Base-by-base conservation (phyloP, 2,797 vertebrate genomes). In the Hylomyscus alleni region DNA sequence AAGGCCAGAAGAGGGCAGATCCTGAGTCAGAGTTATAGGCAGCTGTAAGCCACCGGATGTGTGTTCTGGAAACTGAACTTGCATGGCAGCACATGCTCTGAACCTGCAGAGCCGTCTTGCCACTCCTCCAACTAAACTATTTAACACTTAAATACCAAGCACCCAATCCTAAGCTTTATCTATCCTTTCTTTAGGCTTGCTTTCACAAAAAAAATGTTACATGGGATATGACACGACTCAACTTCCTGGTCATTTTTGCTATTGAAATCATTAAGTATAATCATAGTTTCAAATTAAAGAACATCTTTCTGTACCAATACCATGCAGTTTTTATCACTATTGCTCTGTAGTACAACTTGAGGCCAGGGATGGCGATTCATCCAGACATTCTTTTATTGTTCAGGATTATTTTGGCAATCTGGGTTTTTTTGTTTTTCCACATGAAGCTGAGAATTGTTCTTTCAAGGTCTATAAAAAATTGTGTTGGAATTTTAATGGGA, bases 141-240 rank as follows among this genome's bases (percentile, higher is more conserved):
- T 82, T 31, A 22, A 96, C 94, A 60, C 89, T 91, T 93, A 89
- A 91, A 92, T 52, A 93, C 67, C 1, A 69, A 87, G 85, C 56
- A 91, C 44, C 58, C 50, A 90, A 22, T 95, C 58, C 90, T 76
- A 31, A 92, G 50, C 85, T 90, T 82, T 90, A 83, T 80, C 69
- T 82, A 87, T 69, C 54, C 86, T 93, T 87, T 62, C 20, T 44
- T 10, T 72, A 76, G 31, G 72, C 24, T 76, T 93, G 6, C 17
- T 91, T 84, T 31, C 29, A 92, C 6, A 75, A 26, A 44, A 92
- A 52, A 93, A 93, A 50, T 24, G 50, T 60, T 83, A 44, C 3
- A 62, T 81, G 29, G 52, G 81, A 52, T 4, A 17, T 80, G 44
- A 93, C 37, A 85, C 65, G 26, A 96, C 85, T 85, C 37, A 3